Evolutionary conservation across 2,113 vertebrate genomes (phyloP), one percentile per base, ranked within the genome.

Genomic region (Tauraco erythrolophus): DNA sequence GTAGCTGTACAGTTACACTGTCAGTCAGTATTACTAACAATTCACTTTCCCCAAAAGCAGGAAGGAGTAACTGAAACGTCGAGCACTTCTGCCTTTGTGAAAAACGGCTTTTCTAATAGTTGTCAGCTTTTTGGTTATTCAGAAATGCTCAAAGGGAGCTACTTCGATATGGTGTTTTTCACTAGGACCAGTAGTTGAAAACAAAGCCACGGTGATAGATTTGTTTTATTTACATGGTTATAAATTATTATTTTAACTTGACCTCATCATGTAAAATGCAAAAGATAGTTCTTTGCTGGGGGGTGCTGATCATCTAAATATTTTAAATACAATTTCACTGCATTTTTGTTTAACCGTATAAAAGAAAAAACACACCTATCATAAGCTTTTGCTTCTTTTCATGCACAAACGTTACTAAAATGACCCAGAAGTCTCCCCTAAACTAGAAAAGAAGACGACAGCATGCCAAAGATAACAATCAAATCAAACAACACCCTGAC

Each of bases 401-500:
- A 62, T 0, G 14, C 51, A 72, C 58, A 88, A 89, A 83, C 46
- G 62, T 91, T 78, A 88, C 62, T 76, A 76, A 87, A 94, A 89
- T 45, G 89, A 88, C 70, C 83, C 58, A 91, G 81, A 91, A 92
- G 62, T 70, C 84, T 95, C 77, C 81, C 70, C 66, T 37, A 82
- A 92, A 88, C 50, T 19, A 94, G 77, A 65, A 84, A 88, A 95
- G 92, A 94, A 50, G 84, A 92, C 5, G 22, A 88, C 62, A 94
- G 87, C 65, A 21, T 24, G 97, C 97, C 95, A 96, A 97, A 97
- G 95, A 97, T 96, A 97, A 96, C 91, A 97, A 97, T 95, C 94
- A 91, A 97, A 97, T 97, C 97, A 97, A 97, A 97, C 96, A 97
- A 97, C 97, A 97, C 97, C 87, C 97, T 96, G 94, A 96, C 81